Evolutionary conservation across 2,888 invertebrate genomes (phyloP), one percentile per base, ranked within the genome.

Genomic region (Oeneis ivallda): DNA sequence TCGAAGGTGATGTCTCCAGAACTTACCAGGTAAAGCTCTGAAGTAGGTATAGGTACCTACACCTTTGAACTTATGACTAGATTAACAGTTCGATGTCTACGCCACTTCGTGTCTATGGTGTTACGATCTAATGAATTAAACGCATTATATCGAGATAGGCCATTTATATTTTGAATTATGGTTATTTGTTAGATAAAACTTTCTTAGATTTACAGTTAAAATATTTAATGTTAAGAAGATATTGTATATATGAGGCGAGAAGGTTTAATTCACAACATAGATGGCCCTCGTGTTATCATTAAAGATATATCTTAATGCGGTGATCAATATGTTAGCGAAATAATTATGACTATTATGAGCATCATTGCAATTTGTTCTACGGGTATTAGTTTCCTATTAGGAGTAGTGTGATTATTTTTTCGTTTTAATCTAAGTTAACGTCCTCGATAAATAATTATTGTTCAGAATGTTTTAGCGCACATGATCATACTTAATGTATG

Each of bases 381-480:
- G 92, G 92, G 92, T 92, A 92, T 92, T 92, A 90, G 92, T 92
- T 92, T 91, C 92, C 92, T 92, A 92, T 78, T 92, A 92, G 91
- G 74, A 83, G 80, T 91, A 91, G 85, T 79, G 79, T 84, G 82
- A 85, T 87, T 89, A 83, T 86, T 88, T 87, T 75, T 78, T 84
- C 80, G 85, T 87, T 86, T 86, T 77, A 76, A 79, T 79, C 77
- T 80, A 76, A 81, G 80, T 81, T 76, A 76, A 78, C 74, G 62
- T 66, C 63, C 50, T 72, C 77, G 76, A 74, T 74, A 72, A 75
- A 83, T 83, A 75, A 74, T 74, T 72, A 75, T 83, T 83, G 83
- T 86, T 84, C 80, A 77, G 71, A 76, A 83, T 79, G 81, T 84
- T 85, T 80, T 83, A 82, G 84, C 87, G 84, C 87, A 87, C 87